Evolutionary conservation across 2,113 vertebrate genomes (phyloP).

Genomic region (Scophthalmus maximus): DNA sequence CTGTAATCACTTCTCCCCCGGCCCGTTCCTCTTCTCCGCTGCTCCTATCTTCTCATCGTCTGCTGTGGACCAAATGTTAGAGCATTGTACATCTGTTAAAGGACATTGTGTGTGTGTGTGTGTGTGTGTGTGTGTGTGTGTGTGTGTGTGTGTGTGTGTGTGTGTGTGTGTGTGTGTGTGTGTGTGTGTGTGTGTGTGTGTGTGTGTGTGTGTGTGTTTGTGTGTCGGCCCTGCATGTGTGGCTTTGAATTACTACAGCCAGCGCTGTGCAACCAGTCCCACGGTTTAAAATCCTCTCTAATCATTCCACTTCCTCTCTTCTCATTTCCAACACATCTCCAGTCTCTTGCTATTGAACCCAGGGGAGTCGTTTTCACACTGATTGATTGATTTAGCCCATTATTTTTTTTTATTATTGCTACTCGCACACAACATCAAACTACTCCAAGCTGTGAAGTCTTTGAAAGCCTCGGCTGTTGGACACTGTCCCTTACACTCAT

Average conservation of each 20-base stretch:
- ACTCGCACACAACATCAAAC: background rate
- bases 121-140: background rate
- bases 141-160: background rate
- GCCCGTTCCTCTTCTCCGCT: conserved; percentile 14
- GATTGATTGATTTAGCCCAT: conserved; percentile 52
- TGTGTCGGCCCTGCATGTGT: background rate
- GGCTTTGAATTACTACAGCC: background rate
- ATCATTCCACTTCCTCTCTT: conserved; percentile 27
- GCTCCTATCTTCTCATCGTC: conserved; percentile 49
- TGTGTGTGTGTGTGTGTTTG: conserved; percentile 1
- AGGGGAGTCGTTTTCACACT: conserved; percentile 33
- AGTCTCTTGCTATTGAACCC: conserved; percentile 17
- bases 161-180: background rate
- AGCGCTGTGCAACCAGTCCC: conserved; percentile 1
- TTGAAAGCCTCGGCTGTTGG: background rate
- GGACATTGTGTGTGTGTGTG: background rate
- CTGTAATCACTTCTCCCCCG: conserved; percentile 64
- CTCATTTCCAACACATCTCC: conserved; percentile 29
- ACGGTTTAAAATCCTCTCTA: conserved; percentile 22
- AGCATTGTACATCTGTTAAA: conserved; percentile 16
- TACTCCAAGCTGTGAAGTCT: conserved; percentile 8
- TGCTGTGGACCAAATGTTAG: conserved; percentile 41
- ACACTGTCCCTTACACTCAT: background rate
- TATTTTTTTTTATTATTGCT: conserved; percentile 53
- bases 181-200: no score